Evolutionary conservation across 2,888 invertebrate species (phyloP).

Genomic region (Cetonia aurata): DNA sequence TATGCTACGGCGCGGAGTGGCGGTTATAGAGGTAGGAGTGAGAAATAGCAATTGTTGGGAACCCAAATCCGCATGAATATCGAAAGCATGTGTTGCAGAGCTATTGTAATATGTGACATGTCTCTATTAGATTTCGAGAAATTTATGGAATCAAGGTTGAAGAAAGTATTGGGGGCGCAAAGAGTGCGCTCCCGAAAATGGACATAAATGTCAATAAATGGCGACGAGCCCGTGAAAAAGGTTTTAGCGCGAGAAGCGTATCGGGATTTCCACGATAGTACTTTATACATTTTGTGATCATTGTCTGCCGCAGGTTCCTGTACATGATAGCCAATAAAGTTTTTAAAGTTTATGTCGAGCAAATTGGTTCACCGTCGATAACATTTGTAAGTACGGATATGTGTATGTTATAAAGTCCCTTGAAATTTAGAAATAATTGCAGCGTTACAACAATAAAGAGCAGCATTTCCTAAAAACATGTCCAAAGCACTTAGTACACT

Average conservation of each 20-base stretch:
- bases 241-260: constrained; percentile 24
- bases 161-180: background rate
- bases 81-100: constrained; percentile 42
- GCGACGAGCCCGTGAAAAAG: constrained; percentile 26
- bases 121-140: constrained; percentile 49
- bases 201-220: constrained; percentile 44
- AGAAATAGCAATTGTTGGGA: constrained; percentile 39
- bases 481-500: no score
- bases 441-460: no score
- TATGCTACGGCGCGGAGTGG: background rate
- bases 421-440: no score
- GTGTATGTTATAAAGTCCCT: no score
- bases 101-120: constrained; percentile 48
- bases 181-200: constrained; percentile 30
- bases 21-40: background rate
- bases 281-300: constrained; percentile 38
- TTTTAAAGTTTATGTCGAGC: constrained; percentile 14
- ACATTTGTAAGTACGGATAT: background rate
- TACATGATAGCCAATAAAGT: constrained; percentile 21
- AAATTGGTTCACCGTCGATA: constrained; percentile 13
- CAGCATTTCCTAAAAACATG: no score
- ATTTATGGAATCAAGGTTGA: constrained; percentile 45
- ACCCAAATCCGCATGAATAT: constrained; percentile 42
- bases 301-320: constrained; percentile 21
- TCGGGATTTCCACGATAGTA: constrained; percentile 18